Evolutionary conservation across 2,888 invertebrate species (phyloP), one percentile per base, ranked within the genome.

Genomic region (Synanthedon tipuliformis): DNA sequence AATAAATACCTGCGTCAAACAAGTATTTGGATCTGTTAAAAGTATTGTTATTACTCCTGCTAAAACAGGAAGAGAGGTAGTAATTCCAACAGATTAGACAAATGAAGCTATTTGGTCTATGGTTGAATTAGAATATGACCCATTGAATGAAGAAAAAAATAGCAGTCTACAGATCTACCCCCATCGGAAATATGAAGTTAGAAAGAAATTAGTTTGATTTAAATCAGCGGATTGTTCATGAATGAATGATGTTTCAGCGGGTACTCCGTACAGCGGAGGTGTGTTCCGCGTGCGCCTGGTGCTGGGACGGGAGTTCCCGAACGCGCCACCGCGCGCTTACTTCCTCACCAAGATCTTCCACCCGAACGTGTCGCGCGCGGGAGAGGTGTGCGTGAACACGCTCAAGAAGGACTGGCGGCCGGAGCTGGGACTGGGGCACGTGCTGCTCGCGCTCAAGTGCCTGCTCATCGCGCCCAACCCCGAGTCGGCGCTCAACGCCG

Each of bases 271-370:
- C 80, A 89, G 92, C 59, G 93, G 94, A 56, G 98, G 98, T 52
- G 88, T 92, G 63, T 98, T 98, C 83, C 92, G 93, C 76, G 93
- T 97, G 58, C 96, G 97, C 78, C 85, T 98, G 63, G 93, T 93
- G 58, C 89, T 98, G 55, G 95, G 95, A 12, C 96, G 96, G 88
- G 96, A 96, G 78, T 98, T 96, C 82, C 98, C 98, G 10, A 90
- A 92, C 65, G 92, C 93, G 64, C 96, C 98, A 61, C 98, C 98
- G 50, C 97, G 97, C 85, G 97, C 95, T 54, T 93, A 89, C 86
- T 98, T 98, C 82, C 88, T 96, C 57, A 98, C 98, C 53, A 96
- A 95, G 89, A 96, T 98, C 74, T 98, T 98, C 88, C 98, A 98
- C 84, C 98, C 98, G 27, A 98, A 98, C 89, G 97, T 98, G 64